Conservation (phyloP, 2,888 invertebrate species). For the Volucella inflata region DNA sequence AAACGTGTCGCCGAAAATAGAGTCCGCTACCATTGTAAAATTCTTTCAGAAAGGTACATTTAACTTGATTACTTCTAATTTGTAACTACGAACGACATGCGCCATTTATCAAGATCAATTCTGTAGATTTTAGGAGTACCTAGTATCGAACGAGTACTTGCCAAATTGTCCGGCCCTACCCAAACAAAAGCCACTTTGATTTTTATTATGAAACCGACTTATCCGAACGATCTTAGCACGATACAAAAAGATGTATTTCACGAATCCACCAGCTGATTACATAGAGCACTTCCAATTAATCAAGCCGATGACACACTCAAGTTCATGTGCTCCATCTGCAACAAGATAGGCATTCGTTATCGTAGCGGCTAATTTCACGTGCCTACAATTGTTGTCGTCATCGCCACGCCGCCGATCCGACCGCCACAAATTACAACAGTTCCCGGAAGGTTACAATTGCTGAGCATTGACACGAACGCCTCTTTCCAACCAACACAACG, state of each 20-base stretch:
- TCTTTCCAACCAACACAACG: neutral
- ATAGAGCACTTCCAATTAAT: neutral
- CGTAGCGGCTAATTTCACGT: constrained; percentile 44
- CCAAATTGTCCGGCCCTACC: constrained; percentile 18
- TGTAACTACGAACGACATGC: neutral
- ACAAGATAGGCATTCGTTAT: constrained; percentile 3
- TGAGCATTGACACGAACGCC: constrained; percentile 64
- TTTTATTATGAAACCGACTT: neutral
- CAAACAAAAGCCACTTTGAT: neutral
- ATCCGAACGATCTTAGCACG: constrained; percentile 19
- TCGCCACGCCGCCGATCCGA: neutral
- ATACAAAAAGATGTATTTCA: constrained; percentile 41
- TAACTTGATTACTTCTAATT: neutral
- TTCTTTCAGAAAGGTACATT: neutral
- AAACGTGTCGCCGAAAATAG: no score
- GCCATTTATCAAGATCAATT: constrained; percentile 33
- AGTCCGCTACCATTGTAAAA: no score
- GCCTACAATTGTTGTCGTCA: neutral
- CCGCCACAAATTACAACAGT: constrained; percentile 59
- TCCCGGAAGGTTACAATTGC: constrained; percentile 46
- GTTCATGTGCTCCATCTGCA: constrained; percentile 42
- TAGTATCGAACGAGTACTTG: neutral
- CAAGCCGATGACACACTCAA: constrained; percentile 28
- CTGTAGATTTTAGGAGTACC: neutral
- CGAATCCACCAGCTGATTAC: constrained; percentile 37